phyloP scores from a whole-genome alignment of 2,888 invertebrate genomes.

The Tortrix viridana region DNA sequence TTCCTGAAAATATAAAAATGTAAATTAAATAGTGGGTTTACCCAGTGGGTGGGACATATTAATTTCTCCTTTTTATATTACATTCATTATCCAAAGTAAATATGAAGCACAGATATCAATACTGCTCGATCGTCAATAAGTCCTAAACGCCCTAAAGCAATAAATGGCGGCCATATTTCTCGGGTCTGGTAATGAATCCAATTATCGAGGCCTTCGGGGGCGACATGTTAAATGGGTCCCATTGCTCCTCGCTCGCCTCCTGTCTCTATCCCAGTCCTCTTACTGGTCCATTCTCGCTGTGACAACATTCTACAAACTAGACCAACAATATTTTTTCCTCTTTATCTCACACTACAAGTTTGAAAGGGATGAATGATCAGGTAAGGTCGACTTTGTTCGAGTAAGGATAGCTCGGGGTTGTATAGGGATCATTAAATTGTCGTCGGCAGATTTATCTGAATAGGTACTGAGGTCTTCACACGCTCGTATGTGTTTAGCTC shows the following conservation, averaged over 20 bases:
- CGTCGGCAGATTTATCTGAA: conserved; percentile 39
- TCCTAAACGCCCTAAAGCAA: conserved; percentile 55
- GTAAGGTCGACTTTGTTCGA: neutral
- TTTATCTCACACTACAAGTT: neutral
- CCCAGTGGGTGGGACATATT: no score
- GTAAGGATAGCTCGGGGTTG: conserved; percentile 20
- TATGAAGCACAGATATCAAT: conserved; percentile 38
- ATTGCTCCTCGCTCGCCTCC: conserved; percentile 52
- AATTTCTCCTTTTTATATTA: no score
- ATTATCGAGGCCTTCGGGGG: conserved; percentile 69
- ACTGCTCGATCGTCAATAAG: conserved; percentile 47
- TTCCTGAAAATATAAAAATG: no score
- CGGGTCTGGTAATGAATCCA: conserved; percentile 73
- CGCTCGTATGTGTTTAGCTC: conserved; percentile 26
- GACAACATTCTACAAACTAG: neutral
- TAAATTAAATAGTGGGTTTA: no score
- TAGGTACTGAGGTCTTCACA: conserved; percentile 33
- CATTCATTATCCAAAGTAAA: no score
- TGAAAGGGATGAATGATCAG: neutral
- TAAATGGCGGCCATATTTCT: conserved; percentile 72
- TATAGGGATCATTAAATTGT: conserved; percentile 42
- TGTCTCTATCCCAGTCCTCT: conserved; percentile 43
- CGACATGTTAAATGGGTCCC: conserved; percentile 73
- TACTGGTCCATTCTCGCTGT: conserved; percentile 9
- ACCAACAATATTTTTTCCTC: neutral